Percentiles rank a stretch among this genome's conserved stretches.
phyloP scores from a whole-genome alignment of 2,888 invertebrate genomes.

The Aelia acuminata region DNA sequence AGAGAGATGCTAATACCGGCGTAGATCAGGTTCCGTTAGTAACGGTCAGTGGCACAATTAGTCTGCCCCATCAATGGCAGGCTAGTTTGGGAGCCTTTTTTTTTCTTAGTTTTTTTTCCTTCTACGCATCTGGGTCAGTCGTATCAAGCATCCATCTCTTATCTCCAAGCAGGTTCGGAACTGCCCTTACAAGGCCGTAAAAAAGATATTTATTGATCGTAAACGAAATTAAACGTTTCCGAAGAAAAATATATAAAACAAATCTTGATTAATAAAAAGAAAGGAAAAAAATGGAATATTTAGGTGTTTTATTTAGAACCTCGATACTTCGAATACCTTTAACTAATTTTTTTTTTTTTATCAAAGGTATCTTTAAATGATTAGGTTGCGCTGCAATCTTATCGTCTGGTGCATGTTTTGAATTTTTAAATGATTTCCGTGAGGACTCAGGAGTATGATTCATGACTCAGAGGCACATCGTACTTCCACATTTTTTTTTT shows the following conservation, averaged over 20 bases:
- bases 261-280: background rate
- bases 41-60: conserved; percentile 34
- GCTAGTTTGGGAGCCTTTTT: background rate
- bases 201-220: background rate
- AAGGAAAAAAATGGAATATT: background rate
- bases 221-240: background rate
- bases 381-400: too few species aligned
- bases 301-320: background rate
- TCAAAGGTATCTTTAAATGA: too few species aligned
- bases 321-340: background rate
- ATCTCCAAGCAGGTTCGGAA: background rate
- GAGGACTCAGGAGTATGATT: too few species aligned
- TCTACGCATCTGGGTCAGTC: conserved; percentile 39
- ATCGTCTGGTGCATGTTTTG: too few species aligned
- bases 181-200: background rate
- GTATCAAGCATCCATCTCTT: conserved; percentile 17
- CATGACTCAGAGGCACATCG: too few species aligned
- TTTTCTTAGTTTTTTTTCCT: background rate
- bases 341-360: too few species aligned
- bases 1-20: conserved; percentile 31
- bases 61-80: conserved; percentile 21
- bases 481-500: too few species aligned
- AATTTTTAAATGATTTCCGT: too few species aligned
- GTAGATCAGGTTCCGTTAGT: conserved; percentile 43
- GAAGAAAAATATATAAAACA: background rate